Percentiles rank a stretch among this genome's conserved stretches.
Evolutionary conservation across 2,888 invertebrate species (phyloP).

Genomic region (Steinernema carpocapsae): DNA sequence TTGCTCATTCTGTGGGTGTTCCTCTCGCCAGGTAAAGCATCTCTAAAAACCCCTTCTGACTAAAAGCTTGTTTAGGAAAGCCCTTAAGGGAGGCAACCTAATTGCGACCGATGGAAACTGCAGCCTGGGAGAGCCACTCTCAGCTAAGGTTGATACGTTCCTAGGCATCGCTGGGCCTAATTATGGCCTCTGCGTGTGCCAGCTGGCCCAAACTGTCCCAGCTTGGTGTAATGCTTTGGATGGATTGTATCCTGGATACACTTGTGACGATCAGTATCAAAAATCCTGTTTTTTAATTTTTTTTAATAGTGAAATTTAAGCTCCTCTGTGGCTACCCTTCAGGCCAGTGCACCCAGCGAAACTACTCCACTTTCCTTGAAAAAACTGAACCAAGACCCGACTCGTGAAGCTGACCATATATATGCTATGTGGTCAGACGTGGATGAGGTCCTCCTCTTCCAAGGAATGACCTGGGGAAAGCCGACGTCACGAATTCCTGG

Average conservation of each 20-base stretch:
- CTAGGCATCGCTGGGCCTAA: slow-evolving; percentile 67
- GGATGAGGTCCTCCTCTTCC: slow-evolving; percentile 65
- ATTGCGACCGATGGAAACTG: slow-evolving; percentile 68
- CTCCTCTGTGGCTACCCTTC: slow-evolving; percentile 65
- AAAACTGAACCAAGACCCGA: slow-evolving; percentile 63
- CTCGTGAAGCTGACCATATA: slow-evolving; percentile 63
- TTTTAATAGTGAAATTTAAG: slow-evolving; percentile 46
- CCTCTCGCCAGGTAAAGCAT: slow-evolving; percentile 43
- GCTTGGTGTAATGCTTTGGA: slow-evolving; percentile 68
- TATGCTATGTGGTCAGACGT: slow-evolving; percentile 68
- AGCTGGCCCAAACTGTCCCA: slow-evolving; percentile 67
- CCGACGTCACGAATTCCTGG: slow-evolving; percentile 67
- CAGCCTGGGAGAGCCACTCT: slow-evolving; percentile 62
- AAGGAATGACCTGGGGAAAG: slow-evolving; percentile 68
- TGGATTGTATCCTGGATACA: slow-evolving; percentile 62
- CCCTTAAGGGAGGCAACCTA: slow-evolving; percentile 63
- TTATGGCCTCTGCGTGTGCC: slow-evolving; percentile 66
- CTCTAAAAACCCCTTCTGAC: neutral
- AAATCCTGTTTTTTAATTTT: slow-evolving; percentile 36
- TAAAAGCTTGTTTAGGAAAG: slow-evolving; percentile 53
- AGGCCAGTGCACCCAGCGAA: slow-evolving; percentile 63
- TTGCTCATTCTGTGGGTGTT: slow-evolving; percentile 67
- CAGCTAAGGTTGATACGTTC: slow-evolving; percentile 64
- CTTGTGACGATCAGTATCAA: slow-evolving; percentile 50
- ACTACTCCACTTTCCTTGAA: slow-evolving; percentile 66